Evolutionary conservation across 2,797 vertebrate genomes (phyloP).

Genomic region (Lacerta viridis): DNA sequence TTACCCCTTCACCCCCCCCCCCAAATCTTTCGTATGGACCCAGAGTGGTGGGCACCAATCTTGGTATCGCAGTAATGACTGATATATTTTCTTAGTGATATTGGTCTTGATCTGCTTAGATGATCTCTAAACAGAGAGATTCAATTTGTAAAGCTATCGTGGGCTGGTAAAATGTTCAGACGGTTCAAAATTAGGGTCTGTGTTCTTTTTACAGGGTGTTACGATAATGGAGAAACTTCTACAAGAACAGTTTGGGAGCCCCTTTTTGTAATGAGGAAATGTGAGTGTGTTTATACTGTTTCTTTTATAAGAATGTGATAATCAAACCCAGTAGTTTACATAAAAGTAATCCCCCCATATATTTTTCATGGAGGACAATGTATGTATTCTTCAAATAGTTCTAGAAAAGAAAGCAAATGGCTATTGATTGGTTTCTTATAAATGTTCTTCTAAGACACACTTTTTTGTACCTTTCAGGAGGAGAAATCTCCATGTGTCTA

Average conservation of each 20-base stretch:
- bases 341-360: conserved; percentile 53
- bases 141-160: background rate
- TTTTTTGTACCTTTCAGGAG: conserved; percentile 71
- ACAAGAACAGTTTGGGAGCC: conserved; percentile 77
- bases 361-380: conserved; percentile 48
- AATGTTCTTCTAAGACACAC: conserved; percentile 55
- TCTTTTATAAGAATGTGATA: background rate
- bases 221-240: conserved; percentile 81
- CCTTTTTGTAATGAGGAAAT: conserved; percentile 54
- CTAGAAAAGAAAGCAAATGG: conserved; percentile 67
- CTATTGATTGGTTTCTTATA: conserved; percentile 56
- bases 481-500: background rate
- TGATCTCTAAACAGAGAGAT: background rate
- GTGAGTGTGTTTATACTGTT: conserved; percentile 53
- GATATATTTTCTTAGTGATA: background rate
- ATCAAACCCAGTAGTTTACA: conserved; percentile 47
- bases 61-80: background rate
- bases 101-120: background rate
- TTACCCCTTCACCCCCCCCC: no score
- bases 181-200: conserved; percentile 36
- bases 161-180: background rate
- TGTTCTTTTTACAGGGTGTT: conserved; percentile 77
- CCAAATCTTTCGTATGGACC: no score
- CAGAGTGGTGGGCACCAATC: no score
- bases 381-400: conserved; percentile 59